Evolutionary conservation across 2,113 vertebrate genomes (phyloP), one percentile per base, ranked within the genome.

Genomic region (Drymodes brunneopygia): DNA sequence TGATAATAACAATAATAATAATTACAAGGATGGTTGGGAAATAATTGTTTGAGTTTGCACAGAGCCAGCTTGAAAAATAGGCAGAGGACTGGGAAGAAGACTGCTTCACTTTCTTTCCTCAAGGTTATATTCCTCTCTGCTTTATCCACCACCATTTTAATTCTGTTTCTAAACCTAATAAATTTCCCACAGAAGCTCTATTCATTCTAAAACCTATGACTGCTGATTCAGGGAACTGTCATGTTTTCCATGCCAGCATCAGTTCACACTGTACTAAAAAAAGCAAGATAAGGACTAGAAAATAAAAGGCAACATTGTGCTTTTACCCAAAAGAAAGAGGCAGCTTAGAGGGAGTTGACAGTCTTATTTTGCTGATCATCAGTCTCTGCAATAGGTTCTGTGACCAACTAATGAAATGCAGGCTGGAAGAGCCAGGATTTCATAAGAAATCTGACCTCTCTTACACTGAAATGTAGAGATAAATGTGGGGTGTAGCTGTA

Each of bases 191-290:
- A 73, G 78, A 94, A 94, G 79, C 56, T 31, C 81, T 92, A 86
- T 88, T 93, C 85, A 64, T 95, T 90, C 78, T 88, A 80, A 93
- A 51, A 82, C 42, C 87, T 80, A 5, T 54, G 87, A 82, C 71
- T 96, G 93, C 92, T 97, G 95, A 92, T 45, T 94, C 93, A 95
- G 96, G 85, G 67, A 94, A 62, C 90, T 88, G 92, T 95, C 90
- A 56, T 25, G 62, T 58, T 93, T 83, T 72, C 81, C 47, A 80
- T 18, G 44, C 81, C 71, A 66, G 71, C 50, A 21, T 57, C 9
- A 0, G 73, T 40, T 91, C 94, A 44, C 33, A 25, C 62, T 19
- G 12, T 42, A 77, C 81, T 73, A 71, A 81, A 92, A 79, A 89
- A 82, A n/a, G 40, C 45, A 86, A 92, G 94, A 96, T 85, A 94